phyloP scores from a whole-genome alignment of 1,140 invertebrate species.

The Panagrolaimus sp. region DNA sequence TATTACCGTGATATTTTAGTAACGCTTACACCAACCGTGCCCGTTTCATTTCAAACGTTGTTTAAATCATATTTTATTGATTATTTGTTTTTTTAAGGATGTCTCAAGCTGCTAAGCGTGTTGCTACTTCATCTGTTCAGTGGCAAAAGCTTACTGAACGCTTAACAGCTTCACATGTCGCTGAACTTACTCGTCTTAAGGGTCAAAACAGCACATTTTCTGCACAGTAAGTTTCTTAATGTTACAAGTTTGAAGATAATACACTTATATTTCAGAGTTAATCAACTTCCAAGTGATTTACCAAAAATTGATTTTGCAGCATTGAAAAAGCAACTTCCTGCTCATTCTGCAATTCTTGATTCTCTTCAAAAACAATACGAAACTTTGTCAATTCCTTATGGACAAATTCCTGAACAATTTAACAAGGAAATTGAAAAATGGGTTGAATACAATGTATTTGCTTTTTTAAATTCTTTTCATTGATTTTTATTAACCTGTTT shows the following conservation, averaged over 20 bases:
- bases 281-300: constrained; percentile 51
- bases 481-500: neutral
- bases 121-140: constrained; percentile 55
- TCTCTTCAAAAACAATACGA: constrained; percentile 59
- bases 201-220: constrained; percentile 49
- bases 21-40: too few species aligned
- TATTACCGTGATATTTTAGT: too few species aligned
- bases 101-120: constrained; percentile 54
- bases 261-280: constrained; percentile 36
- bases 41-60: neutral
- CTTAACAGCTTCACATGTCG: constrained; percentile 46
- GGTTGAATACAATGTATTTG: constrained; percentile 49
- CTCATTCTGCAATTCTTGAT: constrained; percentile 49
- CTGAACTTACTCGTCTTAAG: constrained; percentile 52
- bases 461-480: neutral
- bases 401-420: constrained; percentile 47
- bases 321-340: constrained; percentile 57
- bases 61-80: neutral
- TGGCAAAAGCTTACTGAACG: constrained; percentile 53
- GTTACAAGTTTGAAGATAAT: neutral
- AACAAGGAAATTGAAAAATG: constrained; percentile 52
- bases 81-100: constrained; percentile 24
- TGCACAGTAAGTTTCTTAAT: constrained; percentile 32
- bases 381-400: constrained; percentile 55
- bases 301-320: constrained; percentile 58